Evolutionary conservation across 2,113 vertebrate genomes (phyloP).

Genomic region (Amphiprion percula): DNA sequence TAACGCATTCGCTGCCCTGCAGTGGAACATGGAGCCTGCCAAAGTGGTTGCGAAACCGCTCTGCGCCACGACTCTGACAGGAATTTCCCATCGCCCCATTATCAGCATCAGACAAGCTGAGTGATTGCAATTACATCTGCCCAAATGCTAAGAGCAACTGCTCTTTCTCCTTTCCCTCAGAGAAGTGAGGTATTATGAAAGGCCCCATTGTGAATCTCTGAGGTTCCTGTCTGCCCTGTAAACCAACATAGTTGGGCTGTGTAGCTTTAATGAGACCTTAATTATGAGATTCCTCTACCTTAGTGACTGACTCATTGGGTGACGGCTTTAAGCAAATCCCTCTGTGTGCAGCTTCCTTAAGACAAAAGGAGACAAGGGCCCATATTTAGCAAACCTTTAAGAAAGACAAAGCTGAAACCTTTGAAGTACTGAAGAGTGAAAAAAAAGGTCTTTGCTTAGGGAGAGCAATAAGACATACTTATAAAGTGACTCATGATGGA

Average conservation of each 20-base stretch:
- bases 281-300: conserved; percentile 82
- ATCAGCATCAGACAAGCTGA: conserved; percentile 88
- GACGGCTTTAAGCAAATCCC: conserved; percentile 62
- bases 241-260: conserved; percentile 73
- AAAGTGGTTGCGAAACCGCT: conserved; percentile 84
- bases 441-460: not conserved
- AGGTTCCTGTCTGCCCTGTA: conserved; percentile 77
- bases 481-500: not conserved
- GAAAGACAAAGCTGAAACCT: conserved; percentile 6
- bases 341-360: conserved; percentile 27
- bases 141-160: conserved; percentile 84
- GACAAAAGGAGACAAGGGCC: not conserved
- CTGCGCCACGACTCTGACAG: conserved; percentile 81
- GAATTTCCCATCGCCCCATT: conserved; percentile 88
- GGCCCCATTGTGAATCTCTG: conserved; percentile 79
- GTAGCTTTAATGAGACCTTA: conserved; percentile 79
- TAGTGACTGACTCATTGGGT: conserved; percentile 64
- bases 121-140: conserved; percentile 88
- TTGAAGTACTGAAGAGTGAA: not conserved
- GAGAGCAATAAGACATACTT: not conserved
- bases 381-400: not conserved
- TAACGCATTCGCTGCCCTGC: conserved; percentile 81
- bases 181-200: conserved; percentile 80
- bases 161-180: conserved; percentile 60
- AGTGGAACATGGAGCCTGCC: conserved; percentile 80